Percentiles rank a stretch among this genome's conserved stretches.
phyloP scores from a whole-genome alignment of 2,797 vertebrate species.

The Corythornis leucogaster region DNA sequence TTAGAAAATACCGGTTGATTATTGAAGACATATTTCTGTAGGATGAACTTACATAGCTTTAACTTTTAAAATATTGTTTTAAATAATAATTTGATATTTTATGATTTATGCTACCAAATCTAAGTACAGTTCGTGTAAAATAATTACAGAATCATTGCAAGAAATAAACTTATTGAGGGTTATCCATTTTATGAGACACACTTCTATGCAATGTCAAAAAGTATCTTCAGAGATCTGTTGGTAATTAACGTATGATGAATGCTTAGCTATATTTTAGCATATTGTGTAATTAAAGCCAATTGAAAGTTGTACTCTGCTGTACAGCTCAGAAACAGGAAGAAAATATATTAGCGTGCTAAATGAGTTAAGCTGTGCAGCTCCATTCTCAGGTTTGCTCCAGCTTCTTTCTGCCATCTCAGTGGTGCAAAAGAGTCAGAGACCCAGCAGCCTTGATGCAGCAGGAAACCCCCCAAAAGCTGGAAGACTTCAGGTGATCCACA shows the following conservation, averaged over 20 bases:
- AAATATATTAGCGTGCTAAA: neutral
- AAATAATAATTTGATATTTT: conserved; percentile 39
- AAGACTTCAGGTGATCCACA: neutral
- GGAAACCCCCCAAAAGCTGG: neutral
- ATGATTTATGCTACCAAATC: conserved; percentile 38
- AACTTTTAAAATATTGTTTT: conserved; percentile 41
- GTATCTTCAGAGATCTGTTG: conserved; percentile 8
- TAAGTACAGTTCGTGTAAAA: conserved; percentile 16
- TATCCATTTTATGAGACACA: neutral
- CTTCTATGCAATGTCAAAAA: neutral
- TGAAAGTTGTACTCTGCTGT: neutral
- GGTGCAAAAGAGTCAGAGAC: neutral
- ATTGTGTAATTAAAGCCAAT: neutral
- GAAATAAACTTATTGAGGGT: neutral
- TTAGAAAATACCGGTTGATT: neutral
- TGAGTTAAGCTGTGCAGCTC: neutral
- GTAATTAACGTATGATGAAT: neutral
- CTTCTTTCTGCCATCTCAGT: neutral
- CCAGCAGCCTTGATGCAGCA: neutral
- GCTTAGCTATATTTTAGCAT: neutral
- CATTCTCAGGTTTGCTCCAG: neutral
- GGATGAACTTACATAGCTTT: conserved; percentile 28
- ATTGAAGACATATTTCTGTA: conserved; percentile 58
- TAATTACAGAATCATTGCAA: conserved; percentile 9
- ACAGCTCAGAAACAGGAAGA: neutral